These are phyloP conservation scores for Archocentrus centrarchus DNA, from an alignment of 2,113 vertebrate species.

Conservation along the genomic window DNA sequence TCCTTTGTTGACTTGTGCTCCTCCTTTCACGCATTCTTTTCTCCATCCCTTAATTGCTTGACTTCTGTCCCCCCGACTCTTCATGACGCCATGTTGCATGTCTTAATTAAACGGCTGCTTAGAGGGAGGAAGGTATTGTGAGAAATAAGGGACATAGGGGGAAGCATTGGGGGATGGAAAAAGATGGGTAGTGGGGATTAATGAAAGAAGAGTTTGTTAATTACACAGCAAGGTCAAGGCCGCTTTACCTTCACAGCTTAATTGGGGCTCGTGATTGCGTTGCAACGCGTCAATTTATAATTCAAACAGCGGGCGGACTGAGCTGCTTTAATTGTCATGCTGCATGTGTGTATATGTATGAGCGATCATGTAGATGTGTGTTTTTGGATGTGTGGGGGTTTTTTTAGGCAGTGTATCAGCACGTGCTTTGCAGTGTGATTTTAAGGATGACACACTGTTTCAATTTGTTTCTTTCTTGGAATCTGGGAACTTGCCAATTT, in stretches of 20 bases:
- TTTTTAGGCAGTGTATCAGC: not conserved
- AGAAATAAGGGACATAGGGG: conserved; percentile 13
- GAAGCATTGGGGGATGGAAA: not conserved
- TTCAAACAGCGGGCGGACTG: not conserved
- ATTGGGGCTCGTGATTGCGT: conserved; percentile 72
- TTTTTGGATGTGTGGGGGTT: not conserved
- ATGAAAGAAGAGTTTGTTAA: conserved; percentile 76
- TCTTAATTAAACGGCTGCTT: conserved; percentile 78
- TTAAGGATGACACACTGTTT: not conserved
- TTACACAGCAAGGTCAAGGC: conserved; percentile 80
- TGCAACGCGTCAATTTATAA: conserved; percentile 61
- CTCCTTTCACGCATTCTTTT: conserved; percentile 4
- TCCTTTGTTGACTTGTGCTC: not conserved
- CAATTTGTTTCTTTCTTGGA: not conserved
- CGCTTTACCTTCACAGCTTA: conserved; percentile 76
- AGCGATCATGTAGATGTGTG: not conserved
- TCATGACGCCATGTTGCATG: conserved; percentile 59
- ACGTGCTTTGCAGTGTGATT: not conserved
- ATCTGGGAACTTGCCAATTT: not conserved
- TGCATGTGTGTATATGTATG: not conserved
- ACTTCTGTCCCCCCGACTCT: conserved; percentile 54
- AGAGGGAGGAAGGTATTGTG: conserved; percentile 18
- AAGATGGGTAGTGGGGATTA: conserved; percentile 50
- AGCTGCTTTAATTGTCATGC: not conserved
- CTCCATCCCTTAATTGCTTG: conserved; percentile 46